Base-by-base conservation (phyloP, 2,888 invertebrate genomes). In the Luperina testacea region DNA sequence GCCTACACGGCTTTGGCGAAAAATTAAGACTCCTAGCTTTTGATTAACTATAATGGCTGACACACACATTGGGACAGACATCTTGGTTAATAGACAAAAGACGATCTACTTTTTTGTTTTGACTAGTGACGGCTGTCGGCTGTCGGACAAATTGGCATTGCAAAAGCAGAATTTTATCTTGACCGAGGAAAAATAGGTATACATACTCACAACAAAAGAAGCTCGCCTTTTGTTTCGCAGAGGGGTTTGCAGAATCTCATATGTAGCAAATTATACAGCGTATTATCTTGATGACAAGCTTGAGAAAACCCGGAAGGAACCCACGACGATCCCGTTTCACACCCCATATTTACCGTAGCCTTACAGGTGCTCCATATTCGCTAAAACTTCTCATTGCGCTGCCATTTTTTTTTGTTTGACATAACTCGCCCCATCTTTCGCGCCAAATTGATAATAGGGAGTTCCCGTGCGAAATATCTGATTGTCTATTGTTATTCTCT, bases 401-500 rank as follows among this genome's bases (percentile, higher is more conserved):
- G 79, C 77, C 77, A 75, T 81, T 78, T 88, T 87, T 42, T 87
- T 86, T 82, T 68, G 0, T 85, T 76, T 86, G 82, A 84, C 86
- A 64, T 63, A 6, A 0, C 38, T 72, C 63, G 71, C 84, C 75
- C 85, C 53, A 72, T 75, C 75, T 70, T 84, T 72, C 63, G 45
- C 84, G 78, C 78, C 53, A 82, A 83, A 57, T 59, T 77, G 82
- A 88, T 84, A 88, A 87, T 80, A 76, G 72, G 15, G 45, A 48
- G 77, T 87, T 81, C 80, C 88, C 88, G 80, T 88, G 88, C 88
- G 88, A 88, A 87, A 83, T 77, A 51, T 88, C 75, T 82, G 84
- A 88, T 88, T 86, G 78, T 88, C 87, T 88, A 85, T 87, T 87
- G 88, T 87, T 83, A 8, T 38, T 32, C 67, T 75, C 9, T 61